These are phyloP conservation scores for Halotydeus destructor DNA, from an alignment of 1,140 invertebrate genomes.

Conservation along the genomic window DNA sequence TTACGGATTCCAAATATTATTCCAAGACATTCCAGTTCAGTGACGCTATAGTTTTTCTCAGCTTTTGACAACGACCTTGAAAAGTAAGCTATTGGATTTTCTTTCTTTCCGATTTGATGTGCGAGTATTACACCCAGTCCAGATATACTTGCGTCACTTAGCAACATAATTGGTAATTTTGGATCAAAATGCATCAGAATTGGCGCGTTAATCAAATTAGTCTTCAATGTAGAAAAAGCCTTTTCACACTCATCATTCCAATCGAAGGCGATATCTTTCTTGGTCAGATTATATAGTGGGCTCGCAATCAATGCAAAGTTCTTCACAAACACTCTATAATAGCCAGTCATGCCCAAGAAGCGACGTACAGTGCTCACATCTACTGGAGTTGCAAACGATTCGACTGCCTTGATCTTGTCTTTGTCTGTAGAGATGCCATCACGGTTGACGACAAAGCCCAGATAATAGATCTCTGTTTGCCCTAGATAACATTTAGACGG, in stretches of 20 bases:
- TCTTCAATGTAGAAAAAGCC: not conserved
- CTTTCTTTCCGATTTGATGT: conserved; percentile 2
- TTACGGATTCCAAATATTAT: conserved; percentile 16
- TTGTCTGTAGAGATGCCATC: conserved; percentile 14
- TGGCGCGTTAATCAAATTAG: not conserved
- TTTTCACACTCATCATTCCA: conserved; percentile 21
- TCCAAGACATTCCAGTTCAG: conserved; percentile 17
- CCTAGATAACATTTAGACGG: conserved; percentile 14
- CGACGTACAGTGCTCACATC: conserved; percentile 21
- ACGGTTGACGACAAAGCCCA: conserved; percentile 13
- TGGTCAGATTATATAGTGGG: conserved; percentile 23
- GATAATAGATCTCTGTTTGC: conserved; percentile 8
- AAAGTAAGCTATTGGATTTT: conserved; percentile 7
- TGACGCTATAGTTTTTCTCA: conserved; percentile 14
- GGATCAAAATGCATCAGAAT: conserved; percentile 1
- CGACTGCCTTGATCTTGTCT: conserved; percentile 12
- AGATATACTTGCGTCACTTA: conserved; percentile 8
- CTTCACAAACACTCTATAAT: conserved; percentile 21
- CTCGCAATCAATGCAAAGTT: conserved; percentile 20
- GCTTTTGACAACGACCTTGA: not conserved
- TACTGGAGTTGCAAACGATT: conserved; percentile 10
- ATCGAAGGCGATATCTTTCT: conserved; percentile 22
- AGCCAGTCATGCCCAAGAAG: conserved; percentile 22
- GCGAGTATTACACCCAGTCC: conserved; percentile 6
- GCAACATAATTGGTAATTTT: not conserved